phyloP scores from a whole-genome alignment of 2,113 vertebrate species.

The Colaptes auratus region DNA sequence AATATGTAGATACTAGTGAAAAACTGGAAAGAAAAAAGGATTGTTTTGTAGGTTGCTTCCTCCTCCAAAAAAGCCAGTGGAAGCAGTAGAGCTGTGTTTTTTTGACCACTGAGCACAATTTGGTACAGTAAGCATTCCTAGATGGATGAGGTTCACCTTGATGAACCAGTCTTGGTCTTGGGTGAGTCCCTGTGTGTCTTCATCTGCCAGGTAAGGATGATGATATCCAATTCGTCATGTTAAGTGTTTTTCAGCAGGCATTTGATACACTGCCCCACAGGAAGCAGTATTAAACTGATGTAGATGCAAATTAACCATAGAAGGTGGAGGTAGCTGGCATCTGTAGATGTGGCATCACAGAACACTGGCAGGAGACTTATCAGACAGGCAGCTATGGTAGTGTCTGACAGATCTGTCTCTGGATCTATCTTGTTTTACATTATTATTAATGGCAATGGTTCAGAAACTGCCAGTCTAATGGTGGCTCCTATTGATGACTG shows the following conservation, averaged over 20 bases:
- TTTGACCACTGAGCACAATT: not conserved
- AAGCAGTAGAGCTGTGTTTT: not conserved
- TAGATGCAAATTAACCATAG: not conserved
- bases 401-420: not conserved
- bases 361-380: not conserved
- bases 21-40: not conserved
- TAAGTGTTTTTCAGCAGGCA: not conserved
- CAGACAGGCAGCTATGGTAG: not conserved
- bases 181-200: not conserved
- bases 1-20: not conserved
- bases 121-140: not conserved
- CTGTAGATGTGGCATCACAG: not conserved
- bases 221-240: not conserved
- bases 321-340: not conserved
- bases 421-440: not conserved
- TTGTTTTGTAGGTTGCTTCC: not conserved
- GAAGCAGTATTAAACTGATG: not conserved
- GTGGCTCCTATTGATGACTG: not conserved
- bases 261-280: not conserved
- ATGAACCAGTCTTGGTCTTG: not conserved
- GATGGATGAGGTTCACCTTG: not conserved
- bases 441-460: not conserved
- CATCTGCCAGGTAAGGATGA: not conserved
- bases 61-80: not conserved
- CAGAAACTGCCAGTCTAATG: not conserved